phyloP scores from a whole-genome alignment of 2,797 vertebrate species.

The Hydrophis major region DNA sequence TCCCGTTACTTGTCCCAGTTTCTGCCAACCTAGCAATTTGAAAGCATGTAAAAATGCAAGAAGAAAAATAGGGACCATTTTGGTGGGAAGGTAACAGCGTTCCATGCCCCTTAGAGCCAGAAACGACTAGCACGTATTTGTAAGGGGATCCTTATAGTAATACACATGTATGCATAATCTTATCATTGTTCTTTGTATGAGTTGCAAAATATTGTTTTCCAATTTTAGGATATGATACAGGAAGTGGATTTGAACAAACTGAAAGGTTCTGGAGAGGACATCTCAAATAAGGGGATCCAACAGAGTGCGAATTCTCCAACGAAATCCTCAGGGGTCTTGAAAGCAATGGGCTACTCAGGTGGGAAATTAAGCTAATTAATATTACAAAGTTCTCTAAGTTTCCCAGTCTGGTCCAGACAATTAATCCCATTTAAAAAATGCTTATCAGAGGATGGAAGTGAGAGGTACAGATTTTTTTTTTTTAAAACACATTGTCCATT shows the following conservation, averaged over 20 bases:
- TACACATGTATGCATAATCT: not conserved
- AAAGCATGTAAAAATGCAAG: too few species aligned
- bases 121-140: too few species aligned
- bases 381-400: not conserved
- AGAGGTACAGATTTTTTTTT: not conserved
- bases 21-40: too few species aligned
- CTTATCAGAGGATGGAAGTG: too few species aligned
- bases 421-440: not conserved
- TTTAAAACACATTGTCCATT: not conserved
- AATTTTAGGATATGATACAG: slow-evolving; percentile 77
- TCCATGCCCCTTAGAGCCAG: too few species aligned
- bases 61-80: too few species aligned
- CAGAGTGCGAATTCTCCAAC: not conserved
- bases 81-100: too few species aligned
- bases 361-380: slow-evolving; percentile 16
- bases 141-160: not conserved
- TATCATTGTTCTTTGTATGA: not conserved
- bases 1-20: too few species aligned
- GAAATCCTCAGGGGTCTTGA: not conserved
- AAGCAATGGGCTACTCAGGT: slow-evolving; percentile 44
- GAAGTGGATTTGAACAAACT: slow-evolving; percentile 69
- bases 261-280: slow-evolving; percentile 62
- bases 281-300: not conserved
- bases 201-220: not conserved
- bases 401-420: not conserved